Evolutionary conservation across 1,140 invertebrate species (phyloP), one percentile per base, ranked within the genome.

Genomic region (Acyrthosiphon pisum): DNA sequence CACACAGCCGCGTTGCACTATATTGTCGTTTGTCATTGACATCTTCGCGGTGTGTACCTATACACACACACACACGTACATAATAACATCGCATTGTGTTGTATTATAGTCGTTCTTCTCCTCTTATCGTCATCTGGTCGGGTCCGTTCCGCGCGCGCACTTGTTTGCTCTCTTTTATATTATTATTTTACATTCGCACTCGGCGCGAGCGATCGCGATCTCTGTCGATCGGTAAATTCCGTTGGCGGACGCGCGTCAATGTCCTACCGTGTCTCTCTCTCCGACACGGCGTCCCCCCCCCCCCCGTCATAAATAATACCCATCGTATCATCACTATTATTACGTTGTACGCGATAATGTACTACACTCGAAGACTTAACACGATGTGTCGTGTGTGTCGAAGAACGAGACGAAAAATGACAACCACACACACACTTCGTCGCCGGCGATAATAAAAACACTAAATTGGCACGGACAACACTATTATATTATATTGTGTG

Each of bases 1-100:
- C 83, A 48, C 84, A 44, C 84, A 11, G 44, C 18, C 30, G n/a
- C 68, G 68, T 35, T 46, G 44, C 76, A 53, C 46, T 53, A 41
- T 44, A 86, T 93, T 93, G 81, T 93, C 91, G 91, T 93, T 84
- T 84, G 91, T 93, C 91, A 86, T 93, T 84, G 91, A 93, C 91
- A 86, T 93, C 48, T 60, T 44, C 88, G 30, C 88, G 88, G 88
- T 60, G 23, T 89, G 35, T 46, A 86, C 23, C 11, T 86, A n/a
- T 46, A n/a, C 41, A 44, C 60, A 68, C 26, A 56, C 56, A 56
- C 56, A 56, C 56, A 53, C 53, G 22, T 7, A 56, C 22, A 56
- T 60, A 60, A 76, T 35, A n/a, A n/a, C 60, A 20, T 76, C 60
- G 60, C n/a, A 76, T 76, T 76, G 60, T 76, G 60, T 68, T 30